phyloP scores from a whole-genome alignment of 2,797 vertebrate species.

The Pelochelys cantorii region DNA sequence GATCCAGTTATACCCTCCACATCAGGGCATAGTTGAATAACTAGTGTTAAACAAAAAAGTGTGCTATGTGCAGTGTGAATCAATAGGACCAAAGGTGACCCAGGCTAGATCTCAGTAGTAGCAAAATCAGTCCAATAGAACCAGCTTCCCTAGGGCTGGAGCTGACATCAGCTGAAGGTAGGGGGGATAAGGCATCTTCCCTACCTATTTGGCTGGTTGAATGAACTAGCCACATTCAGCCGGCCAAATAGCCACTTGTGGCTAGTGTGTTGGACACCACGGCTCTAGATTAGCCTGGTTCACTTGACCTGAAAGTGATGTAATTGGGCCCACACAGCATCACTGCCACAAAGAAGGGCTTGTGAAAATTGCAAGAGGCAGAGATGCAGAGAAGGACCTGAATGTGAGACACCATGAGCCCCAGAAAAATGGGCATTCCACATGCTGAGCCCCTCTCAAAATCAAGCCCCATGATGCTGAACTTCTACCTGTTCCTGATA shows the following conservation, averaged over 20 bases:
- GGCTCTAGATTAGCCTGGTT: too few relatives aligned
- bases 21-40: background rate
- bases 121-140: background rate
- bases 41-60: background rate
- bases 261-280: too few relatives aligned
- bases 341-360: background rate
- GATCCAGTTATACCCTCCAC: background rate
- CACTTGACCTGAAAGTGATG: background rate
- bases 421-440: background rate
- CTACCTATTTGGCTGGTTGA: too few relatives aligned
- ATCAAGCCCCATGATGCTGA: background rate
- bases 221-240: too few relatives aligned
- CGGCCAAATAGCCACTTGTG: too few relatives aligned
- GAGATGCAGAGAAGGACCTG: background rate
- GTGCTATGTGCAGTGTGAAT: background rate
- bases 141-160: too few relatives aligned
- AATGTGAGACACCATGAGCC: background rate
- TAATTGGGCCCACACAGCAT: background rate
- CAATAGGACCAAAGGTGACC: background rate
- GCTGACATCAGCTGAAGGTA: too few relatives aligned
- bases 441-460: background rate
- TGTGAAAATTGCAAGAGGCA: background rate
- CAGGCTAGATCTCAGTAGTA: background rate
- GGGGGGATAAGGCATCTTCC: too few relatives aligned
- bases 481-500: background rate